Base-by-base conservation (phyloP, 1,140 invertebrate species). In the Nautilus pompilius region DNA sequence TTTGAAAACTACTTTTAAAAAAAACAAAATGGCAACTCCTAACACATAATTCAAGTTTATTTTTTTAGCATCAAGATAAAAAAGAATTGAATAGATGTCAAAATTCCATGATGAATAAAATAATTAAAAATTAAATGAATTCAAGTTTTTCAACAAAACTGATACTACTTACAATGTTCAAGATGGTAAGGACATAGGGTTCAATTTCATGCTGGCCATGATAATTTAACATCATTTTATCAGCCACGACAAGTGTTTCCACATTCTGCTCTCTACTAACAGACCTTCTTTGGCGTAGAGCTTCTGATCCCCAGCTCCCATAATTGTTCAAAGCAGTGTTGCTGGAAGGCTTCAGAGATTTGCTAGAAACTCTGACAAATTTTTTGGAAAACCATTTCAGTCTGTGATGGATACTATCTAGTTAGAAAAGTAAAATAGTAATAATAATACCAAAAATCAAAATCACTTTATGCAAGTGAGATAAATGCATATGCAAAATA, bases 171-270 rank as follows among this genome's bases (percentile, higher is more conserved):
- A 90, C 93, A 89, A 94, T 93, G 77, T 95, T 95, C 91, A 95
- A 93, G 36, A 95, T 90, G n/a, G 92, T 93, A 29, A 95, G 85
- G 5, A 95, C 86, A 80, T 95, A 95, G 0, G 89, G 90, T 72
- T 92, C 89, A 5, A 79, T 65, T 24, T 58, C 46, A 29, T 67
- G 58, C 28, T 65, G 55, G 17, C 66, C 63, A 57, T 94, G 86
- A 73, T 91, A 90, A 68, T 87, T 87, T 70, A 90, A 87, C 92
- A 95, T 93, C 68, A 89, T 89, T 58, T 87, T 86, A 82, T 95
- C 93, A 24, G 91, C 91, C 13, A 95, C 93, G n/a, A 95, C 86
- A 26, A 94, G 82, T 0, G 91, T 90, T 82, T 95, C 93, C 28
- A 95, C 91, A 75, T 92, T 90, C 64, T 86, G 58, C 36, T 71